phyloP scores from a whole-genome alignment of 2,888 invertebrate species.

The Lingula anatina region DNA sequence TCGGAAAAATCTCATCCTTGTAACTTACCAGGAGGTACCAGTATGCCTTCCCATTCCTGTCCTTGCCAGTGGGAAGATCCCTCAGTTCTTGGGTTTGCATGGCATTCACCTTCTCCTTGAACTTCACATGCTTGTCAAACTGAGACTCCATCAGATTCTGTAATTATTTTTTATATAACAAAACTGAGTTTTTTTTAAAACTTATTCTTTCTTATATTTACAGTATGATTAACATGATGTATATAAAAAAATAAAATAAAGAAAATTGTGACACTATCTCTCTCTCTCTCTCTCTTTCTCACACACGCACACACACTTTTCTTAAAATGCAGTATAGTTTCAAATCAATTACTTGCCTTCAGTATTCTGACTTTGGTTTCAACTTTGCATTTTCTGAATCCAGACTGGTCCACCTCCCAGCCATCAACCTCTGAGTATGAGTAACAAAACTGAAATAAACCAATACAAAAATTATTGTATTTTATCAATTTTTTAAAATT shows the following conservation, averaged over 20 bases:
- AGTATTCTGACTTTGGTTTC: slow-evolving; percentile 82
- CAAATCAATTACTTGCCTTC: slow-evolving; percentile 63
- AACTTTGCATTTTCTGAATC: slow-evolving; percentile 86
- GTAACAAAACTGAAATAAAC: slow-evolving; percentile 67
- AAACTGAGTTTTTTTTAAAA: no score
- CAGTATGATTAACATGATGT: no score
- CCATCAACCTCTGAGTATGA: slow-evolving; percentile 85
- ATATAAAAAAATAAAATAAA: no score
- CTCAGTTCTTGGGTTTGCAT: slow-evolving; percentile 75
- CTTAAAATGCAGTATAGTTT: slow-evolving; percentile 1
- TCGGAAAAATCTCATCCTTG: no score
- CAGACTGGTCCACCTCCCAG: slow-evolving; percentile 93
- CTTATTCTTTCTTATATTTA: no score
- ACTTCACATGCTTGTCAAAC: slow-evolving; percentile 89
- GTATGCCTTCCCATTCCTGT: slow-evolving; percentile 84
- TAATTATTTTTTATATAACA: no score
- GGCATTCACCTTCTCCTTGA: slow-evolving; percentile 66
- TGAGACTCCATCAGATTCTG: slow-evolving; percentile 87
- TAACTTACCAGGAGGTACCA: slow-evolving; percentile 72
- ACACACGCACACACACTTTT: no score
- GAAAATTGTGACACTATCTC: no score
- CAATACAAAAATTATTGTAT: no score
- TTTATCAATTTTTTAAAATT: no score
- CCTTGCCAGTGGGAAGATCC: slow-evolving; percentile 83
- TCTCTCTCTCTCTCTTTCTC: no score